These are phyloP conservation scores for Eleginops maclovinus DNA, from an alignment of 2,113 vertebrate genomes.

Conservation along the genomic window DNA sequence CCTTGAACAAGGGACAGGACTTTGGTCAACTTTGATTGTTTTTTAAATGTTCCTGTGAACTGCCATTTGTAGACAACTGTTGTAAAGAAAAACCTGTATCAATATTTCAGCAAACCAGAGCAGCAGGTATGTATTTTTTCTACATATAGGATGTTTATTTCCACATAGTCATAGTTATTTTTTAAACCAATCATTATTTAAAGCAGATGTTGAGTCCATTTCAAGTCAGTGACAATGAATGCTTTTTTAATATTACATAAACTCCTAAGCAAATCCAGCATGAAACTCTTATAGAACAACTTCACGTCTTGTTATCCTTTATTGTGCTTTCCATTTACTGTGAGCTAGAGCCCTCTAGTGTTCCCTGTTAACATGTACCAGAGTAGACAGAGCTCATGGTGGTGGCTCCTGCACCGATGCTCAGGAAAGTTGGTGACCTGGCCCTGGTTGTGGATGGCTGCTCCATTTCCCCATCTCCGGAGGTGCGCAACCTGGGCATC, in stretches of 20 bases:
- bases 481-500: too few species aligned
- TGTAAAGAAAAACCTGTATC: too few species aligned
- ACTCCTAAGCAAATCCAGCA: not conserved
- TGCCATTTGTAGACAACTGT: too few species aligned
- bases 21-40: not conserved
- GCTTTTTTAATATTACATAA: not conserved
- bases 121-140: too few species aligned
- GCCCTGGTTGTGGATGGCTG: too few species aligned
- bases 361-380: conserved; percentile 9
- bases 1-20: not conserved
- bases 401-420: too few species aligned
- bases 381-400: too few species aligned
- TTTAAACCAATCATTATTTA: conserved; percentile 14
- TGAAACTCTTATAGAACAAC: too few species aligned
- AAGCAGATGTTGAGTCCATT: not conserved
- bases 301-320: not conserved
- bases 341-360: conserved; percentile 60
- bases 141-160: too few species aligned
- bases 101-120: too few species aligned
- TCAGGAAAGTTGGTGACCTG: too few species aligned
- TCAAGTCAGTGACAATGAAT: not conserved
- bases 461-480: too few species aligned
- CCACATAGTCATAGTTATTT: not conserved
- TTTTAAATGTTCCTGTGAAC: not conserved
- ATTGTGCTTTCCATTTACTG: conserved; percentile 23